Evolutionary conservation across 2,113 vertebrate species (phyloP).

Genomic region (Gasterosteus nipponicus): DNA sequence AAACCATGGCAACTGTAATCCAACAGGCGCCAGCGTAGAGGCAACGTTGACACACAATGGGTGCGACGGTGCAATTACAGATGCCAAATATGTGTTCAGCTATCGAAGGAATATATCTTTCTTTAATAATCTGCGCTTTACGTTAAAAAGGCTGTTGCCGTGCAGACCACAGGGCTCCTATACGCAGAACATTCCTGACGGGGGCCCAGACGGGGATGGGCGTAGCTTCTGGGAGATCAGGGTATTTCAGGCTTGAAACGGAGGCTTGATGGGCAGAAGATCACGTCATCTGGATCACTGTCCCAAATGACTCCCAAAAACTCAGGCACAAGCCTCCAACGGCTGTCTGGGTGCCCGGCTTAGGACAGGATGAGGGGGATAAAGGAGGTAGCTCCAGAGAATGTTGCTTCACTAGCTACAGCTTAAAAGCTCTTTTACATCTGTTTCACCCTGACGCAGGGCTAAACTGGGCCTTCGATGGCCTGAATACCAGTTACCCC

Average conservation of each 20-base stretch:
- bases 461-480: conserved; percentile 55
- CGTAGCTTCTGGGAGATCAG: conserved; percentile 45
- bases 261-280: conserved; percentile 60
- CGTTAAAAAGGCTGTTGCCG: not conserved
- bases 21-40: conserved; percentile 38
- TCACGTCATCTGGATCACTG: conserved; percentile 52
- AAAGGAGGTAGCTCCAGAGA: conserved; percentile 69
- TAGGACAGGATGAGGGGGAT: conserved; percentile 72
- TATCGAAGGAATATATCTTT: not conserved
- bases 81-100: conserved; percentile 28
- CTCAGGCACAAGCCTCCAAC: conserved; percentile 47
- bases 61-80: conserved; percentile 49
- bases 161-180: conserved; percentile 45
- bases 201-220: conserved; percentile 47
- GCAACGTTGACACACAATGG: conserved; percentile 24
- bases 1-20: conserved; percentile 75
- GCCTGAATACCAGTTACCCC: conserved; percentile 61
- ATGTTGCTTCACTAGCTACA: conserved; percentile 59
- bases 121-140: conserved; percentile 21
- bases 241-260: conserved; percentile 57
- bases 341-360: conserved; percentile 68
- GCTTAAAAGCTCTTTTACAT: conserved; percentile 79
- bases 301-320: conserved; percentile 58
- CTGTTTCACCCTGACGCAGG: conserved; percentile 56
- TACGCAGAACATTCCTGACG: conserved; percentile 57